Conservation (phyloP, 2,113 vertebrate species). For the Solea senegalensis region DNA sequence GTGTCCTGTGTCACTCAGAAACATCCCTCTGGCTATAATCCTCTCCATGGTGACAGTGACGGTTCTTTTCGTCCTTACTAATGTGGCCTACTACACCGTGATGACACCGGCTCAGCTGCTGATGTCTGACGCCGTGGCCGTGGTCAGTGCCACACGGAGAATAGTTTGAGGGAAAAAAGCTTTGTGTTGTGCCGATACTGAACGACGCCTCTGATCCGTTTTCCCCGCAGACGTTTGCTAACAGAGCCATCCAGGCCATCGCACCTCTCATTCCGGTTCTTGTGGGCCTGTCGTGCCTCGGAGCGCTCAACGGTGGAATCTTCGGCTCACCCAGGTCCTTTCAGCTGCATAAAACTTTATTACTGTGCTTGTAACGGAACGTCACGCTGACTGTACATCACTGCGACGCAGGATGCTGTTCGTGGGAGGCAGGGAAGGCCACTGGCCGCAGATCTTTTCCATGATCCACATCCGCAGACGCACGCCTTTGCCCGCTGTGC, state of each 20-base stretch:
- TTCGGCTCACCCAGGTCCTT: constrained; percentile 86
- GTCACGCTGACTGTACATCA: too few species aligned
- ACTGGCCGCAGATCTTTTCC: constrained; percentile 94
- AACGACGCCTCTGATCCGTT: not conserved
- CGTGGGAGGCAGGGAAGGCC: constrained; percentile 95
- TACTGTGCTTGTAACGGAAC: too few species aligned
- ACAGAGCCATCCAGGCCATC: constrained; percentile 79
- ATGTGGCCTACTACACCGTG: constrained; percentile 94
- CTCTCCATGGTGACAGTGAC: constrained; percentile 93
- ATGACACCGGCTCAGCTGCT: constrained; percentile 90
- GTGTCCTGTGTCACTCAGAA: constrained; percentile 79
- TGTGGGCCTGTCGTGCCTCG: constrained; percentile 88
- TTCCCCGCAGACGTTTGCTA: constrained; percentile 84
- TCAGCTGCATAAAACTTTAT: too few species aligned
- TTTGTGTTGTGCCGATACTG: too few species aligned
- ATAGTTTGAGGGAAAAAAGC: too few species aligned
- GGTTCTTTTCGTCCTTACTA: constrained; percentile 89
- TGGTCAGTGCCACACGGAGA: constrained; percentile 82
- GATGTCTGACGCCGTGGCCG: constrained; percentile 90
- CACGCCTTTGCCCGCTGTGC: constrained; percentile 94
- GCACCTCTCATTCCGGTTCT: constrained; percentile 84
- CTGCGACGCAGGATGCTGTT: constrained; percentile 89
- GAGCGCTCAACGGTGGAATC: constrained; percentile 87
- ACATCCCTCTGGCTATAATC: constrained; percentile 91
- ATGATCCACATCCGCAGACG: constrained; percentile 97